Conservation (phyloP, 2,113 vertebrate species). For the Lanius collurio region DNA sequence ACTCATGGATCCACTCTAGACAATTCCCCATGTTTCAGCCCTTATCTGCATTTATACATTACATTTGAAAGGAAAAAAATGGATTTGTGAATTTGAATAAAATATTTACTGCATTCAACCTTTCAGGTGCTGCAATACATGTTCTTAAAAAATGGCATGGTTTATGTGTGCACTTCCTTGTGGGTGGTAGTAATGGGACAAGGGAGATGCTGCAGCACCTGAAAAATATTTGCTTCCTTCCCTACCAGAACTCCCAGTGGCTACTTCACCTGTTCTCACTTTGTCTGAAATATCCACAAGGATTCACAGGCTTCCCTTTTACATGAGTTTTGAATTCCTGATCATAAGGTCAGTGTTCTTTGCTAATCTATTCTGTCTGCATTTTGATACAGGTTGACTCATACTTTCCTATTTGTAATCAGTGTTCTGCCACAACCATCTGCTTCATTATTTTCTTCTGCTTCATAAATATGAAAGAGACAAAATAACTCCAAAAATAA, state of each 20-base stretch:
- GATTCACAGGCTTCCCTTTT: neutral
- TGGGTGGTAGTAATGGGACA: neutral
- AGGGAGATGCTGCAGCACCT: neutral
- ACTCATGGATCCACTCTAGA: neutral
- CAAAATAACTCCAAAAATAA: neutral
- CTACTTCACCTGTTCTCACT: neutral
- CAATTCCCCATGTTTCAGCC: neutral
- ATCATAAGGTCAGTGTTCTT: neutral
- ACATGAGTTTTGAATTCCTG: neutral
- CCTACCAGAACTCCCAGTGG: rapidly evolving
- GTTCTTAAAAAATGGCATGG: neutral
- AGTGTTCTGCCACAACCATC: neutral
- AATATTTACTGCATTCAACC: neutral
- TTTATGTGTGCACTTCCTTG: neutral
- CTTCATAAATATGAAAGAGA: neutral
- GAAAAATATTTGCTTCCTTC: neutral
- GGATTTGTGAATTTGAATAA: neutral
- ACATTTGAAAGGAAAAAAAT: neutral
- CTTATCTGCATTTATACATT: neutral
- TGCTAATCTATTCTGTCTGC: neutral
- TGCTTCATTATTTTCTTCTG: neutral
- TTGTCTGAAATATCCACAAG: neutral
- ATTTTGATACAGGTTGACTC: neutral
- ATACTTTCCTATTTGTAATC: neutral
- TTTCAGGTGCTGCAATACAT: neutral